phyloP scores from a whole-genome alignment of 2,888 invertebrate species.

The Clostera curtula region DNA sequence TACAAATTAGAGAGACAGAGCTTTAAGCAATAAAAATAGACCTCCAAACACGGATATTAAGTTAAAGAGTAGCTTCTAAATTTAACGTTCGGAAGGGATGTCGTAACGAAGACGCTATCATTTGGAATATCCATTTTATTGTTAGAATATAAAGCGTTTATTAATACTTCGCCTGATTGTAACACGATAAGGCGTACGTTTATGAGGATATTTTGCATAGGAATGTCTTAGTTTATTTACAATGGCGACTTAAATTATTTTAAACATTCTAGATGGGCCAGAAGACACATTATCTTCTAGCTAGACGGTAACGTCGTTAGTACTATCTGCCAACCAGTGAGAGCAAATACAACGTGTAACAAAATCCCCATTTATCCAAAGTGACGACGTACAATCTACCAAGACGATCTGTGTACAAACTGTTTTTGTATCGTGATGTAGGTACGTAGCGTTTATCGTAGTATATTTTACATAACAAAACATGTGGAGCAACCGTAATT shows the following conservation, averaged over 20 bases:
- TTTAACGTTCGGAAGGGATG: slow-evolving; percentile 59
- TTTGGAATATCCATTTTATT: slow-evolving; percentile 62
- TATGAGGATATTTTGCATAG: slow-evolving; percentile 40
- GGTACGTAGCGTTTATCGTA: too few relatives aligned
- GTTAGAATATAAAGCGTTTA: slow-evolving; percentile 64
- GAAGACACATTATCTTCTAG: too few relatives aligned
- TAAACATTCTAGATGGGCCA: neutral
- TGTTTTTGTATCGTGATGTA: too few relatives aligned
- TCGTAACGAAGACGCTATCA: slow-evolving; percentile 57
- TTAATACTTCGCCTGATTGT: slow-evolving; percentile 54
- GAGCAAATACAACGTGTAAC: too few relatives aligned
- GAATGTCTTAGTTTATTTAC: slow-evolving; percentile 1
- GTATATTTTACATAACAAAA: too few relatives aligned
- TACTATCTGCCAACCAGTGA: too few relatives aligned
- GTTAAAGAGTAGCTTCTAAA: slow-evolving; percentile 51
- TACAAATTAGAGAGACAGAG: slow-evolving; percentile 11
- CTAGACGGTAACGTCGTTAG: too few relatives aligned
- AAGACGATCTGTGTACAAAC: too few relatives aligned
- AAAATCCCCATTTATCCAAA: too few relatives aligned
- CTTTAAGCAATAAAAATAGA: slow-evolving; percentile 12
- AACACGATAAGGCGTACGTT: slow-evolving; percentile 44
- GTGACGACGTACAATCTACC: too few relatives aligned
- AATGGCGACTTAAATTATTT: neutral
- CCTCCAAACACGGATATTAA: slow-evolving; percentile 41
- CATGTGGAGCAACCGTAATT: too few relatives aligned